Evolutionary conservation across 2,113 vertebrate genomes (phyloP), one percentile per base, ranked within the genome.

Genomic region (Larimichthys polyactis): DNA sequence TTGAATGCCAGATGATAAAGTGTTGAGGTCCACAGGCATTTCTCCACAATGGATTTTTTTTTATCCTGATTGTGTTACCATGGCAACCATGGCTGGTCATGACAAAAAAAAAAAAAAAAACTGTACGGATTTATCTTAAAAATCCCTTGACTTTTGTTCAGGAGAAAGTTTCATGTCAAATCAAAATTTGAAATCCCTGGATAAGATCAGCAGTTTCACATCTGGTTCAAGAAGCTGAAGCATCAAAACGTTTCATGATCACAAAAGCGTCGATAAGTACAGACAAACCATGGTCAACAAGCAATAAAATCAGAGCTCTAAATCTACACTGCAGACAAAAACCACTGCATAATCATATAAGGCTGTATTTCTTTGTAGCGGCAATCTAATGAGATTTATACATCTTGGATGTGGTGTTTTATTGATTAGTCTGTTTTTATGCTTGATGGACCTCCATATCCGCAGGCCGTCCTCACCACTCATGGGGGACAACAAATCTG

Each of bases 1-100:
- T 96, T 95, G 96, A 96, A 96, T 95, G 95, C 95, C 94, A 95
- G 94, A 96, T 96, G 96, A 98, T 96, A 94, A 96, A 96, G 94
- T 96, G 95, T 95, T 91, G 91, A 94, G 94, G 93, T 93, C 95
- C 91, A 92, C 93, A 91, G 96, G 94, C 94, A 95, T 94, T 96
- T 96, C 24, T 95, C 94, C 91, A 94, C 94, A 90, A 96, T 91
- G 94, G 94, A 94, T 92, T 96, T 94, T 92, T 94, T 91, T 32
- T 32, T 32, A 93, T 68, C 54, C 71, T 81, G 9, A 7, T 54
- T 8, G 52, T 1, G 94, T 97, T 94, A 93, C 95, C 92, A 36
- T 96, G 91, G 96, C 91, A 96, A 97, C 94, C 5, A 57, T 46
- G 2, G 90, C 94, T 94, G 95, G 96, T 89, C 36, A 40, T 97